Percentiles rank a stretch among this genome's conserved stretches.
These are phyloP conservation scores for Pelagia noctiluca DNA, from an alignment of 30 jellyfish, hydroid and myxozoan species.

Conservation along the genomic window DNA sequence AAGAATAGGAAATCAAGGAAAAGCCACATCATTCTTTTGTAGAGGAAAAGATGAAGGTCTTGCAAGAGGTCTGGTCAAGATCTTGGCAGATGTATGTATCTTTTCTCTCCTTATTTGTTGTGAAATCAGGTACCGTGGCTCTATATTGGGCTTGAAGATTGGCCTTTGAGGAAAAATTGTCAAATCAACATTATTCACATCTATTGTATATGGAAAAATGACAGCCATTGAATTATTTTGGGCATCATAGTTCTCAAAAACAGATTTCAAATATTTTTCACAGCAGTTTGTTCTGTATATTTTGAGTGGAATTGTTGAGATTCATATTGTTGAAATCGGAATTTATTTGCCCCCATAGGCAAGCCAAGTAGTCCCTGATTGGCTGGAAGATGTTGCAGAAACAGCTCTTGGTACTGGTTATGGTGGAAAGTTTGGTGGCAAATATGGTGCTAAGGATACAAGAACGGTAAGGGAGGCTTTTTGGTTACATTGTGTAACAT, in stretches of 20 bases:
- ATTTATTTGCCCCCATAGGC: conserved; percentile 61
- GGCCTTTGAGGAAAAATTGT: neutral
- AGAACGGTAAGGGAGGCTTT: conserved; percentile 56
- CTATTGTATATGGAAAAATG: neutral
- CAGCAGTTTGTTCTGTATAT: neutral
- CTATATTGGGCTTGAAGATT: neutral
- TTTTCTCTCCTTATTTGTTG: neutral
- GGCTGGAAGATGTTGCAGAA: conserved; percentile 98
- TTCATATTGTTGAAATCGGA: neutral
- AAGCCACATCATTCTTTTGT: conserved; percentile 90
- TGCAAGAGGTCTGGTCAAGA: conserved; percentile 90
- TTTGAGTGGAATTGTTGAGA: neutral
- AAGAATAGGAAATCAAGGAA: conserved; percentile 96
- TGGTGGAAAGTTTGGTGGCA: conserved; percentile 98
- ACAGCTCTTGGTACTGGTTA: conserved; percentile 99
- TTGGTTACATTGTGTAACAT: neutral
- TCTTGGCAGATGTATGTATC: conserved; percentile 93
- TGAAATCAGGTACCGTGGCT: neutral
- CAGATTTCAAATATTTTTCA: no score
- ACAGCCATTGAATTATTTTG: neutral
- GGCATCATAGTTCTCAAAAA: no score
- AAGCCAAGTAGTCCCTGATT: conserved; percentile 93
- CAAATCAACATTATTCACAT: neutral
- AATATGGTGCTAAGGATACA: conserved; percentile 93
- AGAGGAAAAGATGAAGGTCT: conserved; percentile 92